phyloP scores from a whole-genome alignment of 2,888 invertebrate genomes.

The Dusona sp. region DNA sequence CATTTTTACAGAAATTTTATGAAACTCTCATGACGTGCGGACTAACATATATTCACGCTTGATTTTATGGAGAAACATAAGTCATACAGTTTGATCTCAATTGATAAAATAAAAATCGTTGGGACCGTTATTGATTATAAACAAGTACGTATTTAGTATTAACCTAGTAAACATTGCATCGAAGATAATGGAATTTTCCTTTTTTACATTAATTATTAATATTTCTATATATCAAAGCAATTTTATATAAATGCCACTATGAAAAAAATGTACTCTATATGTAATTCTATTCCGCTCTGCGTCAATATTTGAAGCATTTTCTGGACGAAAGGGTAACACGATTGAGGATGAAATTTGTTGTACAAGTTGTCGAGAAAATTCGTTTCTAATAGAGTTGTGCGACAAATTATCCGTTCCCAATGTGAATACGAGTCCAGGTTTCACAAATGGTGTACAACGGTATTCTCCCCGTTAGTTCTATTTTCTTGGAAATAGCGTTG shows the following conservation, averaged over 20 bases:
- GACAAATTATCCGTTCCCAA: conserved; percentile 4
- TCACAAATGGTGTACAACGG: neutral
- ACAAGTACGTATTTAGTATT: neutral
- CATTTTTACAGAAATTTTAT: neutral
- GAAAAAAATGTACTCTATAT: neutral
- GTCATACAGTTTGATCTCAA: neutral
- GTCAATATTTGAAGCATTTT: neutral
- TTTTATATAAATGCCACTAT: neutral
- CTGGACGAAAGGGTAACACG: neutral
- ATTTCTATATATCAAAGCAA: neutral
- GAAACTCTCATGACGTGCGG: neutral
- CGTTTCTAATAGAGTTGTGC: neutral
- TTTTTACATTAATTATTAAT: neutral
- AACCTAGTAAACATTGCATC: neutral
- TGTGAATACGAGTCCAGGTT: conserved; percentile 19
- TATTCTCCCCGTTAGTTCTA: neutral
- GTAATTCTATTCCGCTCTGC: neutral
- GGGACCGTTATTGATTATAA: neutral
- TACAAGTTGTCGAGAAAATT: conserved; percentile 22
- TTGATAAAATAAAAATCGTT: neutral
- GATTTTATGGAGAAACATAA: neutral
- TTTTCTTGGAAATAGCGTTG: neutral
- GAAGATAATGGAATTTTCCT: neutral
- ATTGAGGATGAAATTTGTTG: neutral
- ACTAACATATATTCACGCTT: neutral